A percentile compares a stretch with the other conserved stretches of the same genome.
These are phyloP conservation scores for Microtus richardsoni DNA, from an alignment of 2,113 vertebrate genomes.

Conservation along the genomic window DNA sequence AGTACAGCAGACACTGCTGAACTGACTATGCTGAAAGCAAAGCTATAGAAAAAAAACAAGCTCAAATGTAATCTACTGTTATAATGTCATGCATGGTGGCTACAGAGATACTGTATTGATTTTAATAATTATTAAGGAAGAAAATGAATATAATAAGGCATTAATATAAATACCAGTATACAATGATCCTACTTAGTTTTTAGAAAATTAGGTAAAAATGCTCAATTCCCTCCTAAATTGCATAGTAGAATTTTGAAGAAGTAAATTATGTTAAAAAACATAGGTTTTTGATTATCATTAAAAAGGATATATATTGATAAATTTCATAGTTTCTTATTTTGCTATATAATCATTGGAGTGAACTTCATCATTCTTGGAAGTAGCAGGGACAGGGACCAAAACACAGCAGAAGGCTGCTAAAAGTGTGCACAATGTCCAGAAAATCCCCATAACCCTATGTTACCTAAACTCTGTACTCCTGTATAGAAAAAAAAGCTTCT, in stretches of 20 bases:
- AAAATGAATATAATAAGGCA: background rate
- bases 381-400: background rate
- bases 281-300: background rate
- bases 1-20: background rate
- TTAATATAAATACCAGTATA: background rate
- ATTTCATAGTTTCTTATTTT: background rate
- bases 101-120: background rate
- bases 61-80: slow-evolving; percentile 31
- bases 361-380: background rate
- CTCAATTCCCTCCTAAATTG: background rate
- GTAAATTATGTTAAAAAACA: background rate
- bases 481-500: background rate
- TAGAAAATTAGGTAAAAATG: slow-evolving; percentile 11
- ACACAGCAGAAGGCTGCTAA: background rate
- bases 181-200: slow-evolving; percentile 34
- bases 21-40: background rate
- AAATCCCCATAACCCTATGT: background rate
- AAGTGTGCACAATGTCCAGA: background rate
- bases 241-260: background rate
- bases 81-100: background rate
- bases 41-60: slow-evolving; percentile 48
- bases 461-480: background rate
- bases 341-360: background rate
- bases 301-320: background rate
- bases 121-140: background rate